Percentiles rank a stretch among this genome's conserved stretches.
These are phyloP conservation scores for Drosophila lowei DNA, from an alignment of 1,140 invertebrate species.

Conservation along the genomic window DNA sequence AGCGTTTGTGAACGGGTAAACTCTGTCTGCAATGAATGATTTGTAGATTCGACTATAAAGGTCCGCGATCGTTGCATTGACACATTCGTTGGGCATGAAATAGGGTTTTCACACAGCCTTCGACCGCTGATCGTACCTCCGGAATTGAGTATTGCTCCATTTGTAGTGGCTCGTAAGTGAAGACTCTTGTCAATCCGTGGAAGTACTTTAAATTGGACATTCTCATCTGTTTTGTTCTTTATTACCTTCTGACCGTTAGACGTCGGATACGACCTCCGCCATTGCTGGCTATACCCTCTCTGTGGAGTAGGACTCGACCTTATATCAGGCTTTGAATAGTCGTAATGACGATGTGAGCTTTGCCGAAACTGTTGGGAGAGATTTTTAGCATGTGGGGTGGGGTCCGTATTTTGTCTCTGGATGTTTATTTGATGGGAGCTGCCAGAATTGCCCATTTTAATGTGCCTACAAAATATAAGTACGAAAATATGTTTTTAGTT, in stretches of 20 bases:
- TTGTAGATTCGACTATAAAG: conserved; percentile 30
- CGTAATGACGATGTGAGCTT: conserved; percentile 10
- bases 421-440: conserved; percentile 41
- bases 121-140: conserved; percentile 90
- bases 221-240: conserved; percentile 4
- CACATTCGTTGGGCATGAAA: conserved; percentile 3
- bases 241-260: conserved; percentile 16
- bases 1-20: conserved; percentile 57
- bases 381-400: conserved; percentile 45
- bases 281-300: conserved; percentile 19
- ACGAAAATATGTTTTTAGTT: not conserved
- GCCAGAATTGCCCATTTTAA: conserved; percentile 52
- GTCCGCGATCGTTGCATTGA: conserved; percentile 44
- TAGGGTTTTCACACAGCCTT: conserved; percentile 23
- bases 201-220: conserved; percentile 85
- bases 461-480: conserved; percentile 5
- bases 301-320: conserved; percentile 25
- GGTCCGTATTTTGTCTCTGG: conserved; percentile 25
- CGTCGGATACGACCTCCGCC: conserved; percentile 40
- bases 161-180: conserved; percentile 88
- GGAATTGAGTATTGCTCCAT: conserved; percentile 90
- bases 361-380: conserved; percentile 44
- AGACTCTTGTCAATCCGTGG: conserved; percentile 86
- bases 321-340: conserved; percentile 21
- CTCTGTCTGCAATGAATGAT: conserved; percentile 5